phyloP scores from a whole-genome alignment of 2,888 invertebrate genomes.

The Agrotis ipsilon region DNA sequence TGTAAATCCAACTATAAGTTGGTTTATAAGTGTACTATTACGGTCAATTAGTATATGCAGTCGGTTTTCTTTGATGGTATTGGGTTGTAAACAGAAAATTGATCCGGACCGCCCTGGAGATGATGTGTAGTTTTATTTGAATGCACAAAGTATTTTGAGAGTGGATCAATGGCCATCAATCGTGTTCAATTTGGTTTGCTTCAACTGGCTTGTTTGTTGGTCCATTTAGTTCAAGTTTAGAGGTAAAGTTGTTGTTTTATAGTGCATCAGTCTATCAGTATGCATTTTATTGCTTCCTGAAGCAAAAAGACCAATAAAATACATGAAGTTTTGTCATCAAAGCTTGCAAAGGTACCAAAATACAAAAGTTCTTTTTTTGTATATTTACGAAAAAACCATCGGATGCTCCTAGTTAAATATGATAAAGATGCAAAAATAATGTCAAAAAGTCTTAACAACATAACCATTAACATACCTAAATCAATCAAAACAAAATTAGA shows the following conservation, averaged over 20 bases:
- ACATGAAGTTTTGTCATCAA: too few relatives aligned
- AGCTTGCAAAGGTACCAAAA: too few relatives aligned
- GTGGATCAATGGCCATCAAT: slow-evolving; percentile 63
- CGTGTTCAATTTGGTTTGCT: slow-evolving; percentile 59
- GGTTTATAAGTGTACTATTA: slow-evolving; percentile 83
- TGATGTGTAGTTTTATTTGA: slow-evolving; percentile 71
- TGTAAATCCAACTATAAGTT: slow-evolving; percentile 70
- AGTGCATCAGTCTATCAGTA: neutral
- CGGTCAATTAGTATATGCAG: slow-evolving; percentile 85
- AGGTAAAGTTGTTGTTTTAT: slow-evolving; percentile 33
- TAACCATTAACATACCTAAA: slow-evolving; percentile 5
- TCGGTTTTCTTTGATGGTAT: slow-evolving; percentile 86
- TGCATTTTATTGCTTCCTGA: neutral
- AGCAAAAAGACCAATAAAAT: too few relatives aligned
- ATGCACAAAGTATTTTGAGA: slow-evolving; percentile 65
- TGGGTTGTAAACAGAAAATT: slow-evolving; percentile 88
- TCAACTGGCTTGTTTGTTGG: slow-evolving; percentile 59
- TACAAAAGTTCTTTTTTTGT: too few relatives aligned
- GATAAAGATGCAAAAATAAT: neutral
- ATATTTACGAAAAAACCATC: neutral
- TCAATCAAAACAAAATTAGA: slow-evolving; percentile 19
- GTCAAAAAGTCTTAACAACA: neutral
- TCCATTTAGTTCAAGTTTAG: slow-evolving; percentile 20
- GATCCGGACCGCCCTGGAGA: slow-evolving; percentile 84
- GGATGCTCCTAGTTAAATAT: neutral